A percentile compares a stretch with the other conserved stretches of the same genome.
Evolutionary conservation across 64 coral and sea anemone species (phyloP).

Genomic region (Porites australiensis): DNA sequence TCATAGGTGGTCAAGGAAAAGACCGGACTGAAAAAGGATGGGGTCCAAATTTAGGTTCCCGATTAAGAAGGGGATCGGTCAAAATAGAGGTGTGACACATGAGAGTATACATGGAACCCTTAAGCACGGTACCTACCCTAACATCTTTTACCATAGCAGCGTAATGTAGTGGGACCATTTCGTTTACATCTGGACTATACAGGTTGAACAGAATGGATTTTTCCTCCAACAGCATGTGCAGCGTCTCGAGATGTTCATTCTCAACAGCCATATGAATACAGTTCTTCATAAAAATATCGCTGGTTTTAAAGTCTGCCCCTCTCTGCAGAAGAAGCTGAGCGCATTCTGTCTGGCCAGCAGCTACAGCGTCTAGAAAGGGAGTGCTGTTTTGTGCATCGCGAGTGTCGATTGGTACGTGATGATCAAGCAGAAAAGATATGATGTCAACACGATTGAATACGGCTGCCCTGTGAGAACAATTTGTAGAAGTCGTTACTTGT

Average conservation of each 20-base stretch:
- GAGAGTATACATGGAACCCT: too few species aligned
- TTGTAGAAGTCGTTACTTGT: neutral
- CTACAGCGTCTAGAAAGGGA: conserved; percentile 77
- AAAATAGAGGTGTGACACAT: too few species aligned
- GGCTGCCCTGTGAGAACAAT: conserved; percentile 57
- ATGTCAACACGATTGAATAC: conserved; percentile 67
- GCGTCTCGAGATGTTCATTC: conserved; percentile 65
- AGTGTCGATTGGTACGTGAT: conserved; percentile 47
- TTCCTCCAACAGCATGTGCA: conserved; percentile 66
- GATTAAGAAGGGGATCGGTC: too few species aligned
- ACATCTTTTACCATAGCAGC: conserved; percentile 69
- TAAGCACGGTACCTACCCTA: conserved; percentile 35
- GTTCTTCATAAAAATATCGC: conserved; percentile 55
- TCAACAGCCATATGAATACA: conserved; percentile 87
- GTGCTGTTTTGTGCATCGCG: conserved; percentile 57
- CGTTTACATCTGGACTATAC: conserved; percentile 48
- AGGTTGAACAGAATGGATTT: conserved; percentile 17
- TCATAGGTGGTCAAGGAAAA: too few species aligned
- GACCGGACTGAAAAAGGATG: too few species aligned
- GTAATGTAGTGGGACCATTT: conserved; percentile 82
- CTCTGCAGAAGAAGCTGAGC: conserved; percentile 53
- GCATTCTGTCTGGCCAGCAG: conserved; percentile 59
- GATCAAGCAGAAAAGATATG: conserved; percentile 46
- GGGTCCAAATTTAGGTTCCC: too few species aligned
- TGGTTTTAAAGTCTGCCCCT: conserved; percentile 71